Percentiles rank a stretch among this genome's conserved stretches.
Conservation (phyloP, 1,140 invertebrate genomes). For the Pogonus chalceus region DNA sequence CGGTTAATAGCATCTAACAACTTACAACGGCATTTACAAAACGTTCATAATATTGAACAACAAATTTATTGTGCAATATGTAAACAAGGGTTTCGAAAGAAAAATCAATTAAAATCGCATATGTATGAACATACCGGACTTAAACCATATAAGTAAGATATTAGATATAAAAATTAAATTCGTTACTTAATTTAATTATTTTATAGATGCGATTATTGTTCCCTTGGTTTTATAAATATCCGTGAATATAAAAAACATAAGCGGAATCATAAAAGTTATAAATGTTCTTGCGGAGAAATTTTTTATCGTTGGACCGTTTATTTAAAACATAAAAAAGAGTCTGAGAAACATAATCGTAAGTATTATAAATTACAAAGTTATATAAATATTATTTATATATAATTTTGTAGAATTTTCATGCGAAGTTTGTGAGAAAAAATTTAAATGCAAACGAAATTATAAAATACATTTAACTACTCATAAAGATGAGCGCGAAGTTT, state of each 20-base stretch:
- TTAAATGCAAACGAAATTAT: slow-evolving; percentile 34
- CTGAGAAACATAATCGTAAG: slow-evolving; percentile 11
- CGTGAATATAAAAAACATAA: slow-evolving; percentile 37
- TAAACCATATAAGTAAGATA: slow-evolving; percentile 31
- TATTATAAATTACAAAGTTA: background rate
- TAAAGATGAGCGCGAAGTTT: slow-evolving; percentile 22
- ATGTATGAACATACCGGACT: slow-evolving; percentile 38
- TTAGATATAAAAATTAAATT: slow-evolving; percentile 1
- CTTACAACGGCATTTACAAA: slow-evolving; percentile 26
- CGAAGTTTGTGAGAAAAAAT: slow-evolving; percentile 36
- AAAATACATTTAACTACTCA: slow-evolving; percentile 36
- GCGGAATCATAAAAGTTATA: slow-evolving; percentile 37
- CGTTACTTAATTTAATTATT: slow-evolving; percentile 5
- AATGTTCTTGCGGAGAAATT: slow-evolving; percentile 33
- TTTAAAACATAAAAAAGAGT: slow-evolving; percentile 33
- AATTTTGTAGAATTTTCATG: slow-evolving; percentile 39
- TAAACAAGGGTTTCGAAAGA: slow-evolving; percentile 34
- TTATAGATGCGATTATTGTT: slow-evolving; percentile 38
- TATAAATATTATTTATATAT: slow-evolving; percentile 14
- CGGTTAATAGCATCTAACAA: slow-evolving; percentile 22
- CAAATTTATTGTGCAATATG: slow-evolving; percentile 36
- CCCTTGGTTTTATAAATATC: slow-evolving; percentile 32
- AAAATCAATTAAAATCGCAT: slow-evolving; percentile 35
- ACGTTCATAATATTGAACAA: slow-evolving; percentile 27
- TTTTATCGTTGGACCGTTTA: slow-evolving; percentile 36